Percentiles rank a stretch among this genome's conserved stretches.
Evolutionary conservation across 1,140 invertebrate species (phyloP).

Genomic region (Drosophila tropicalis): DNA sequence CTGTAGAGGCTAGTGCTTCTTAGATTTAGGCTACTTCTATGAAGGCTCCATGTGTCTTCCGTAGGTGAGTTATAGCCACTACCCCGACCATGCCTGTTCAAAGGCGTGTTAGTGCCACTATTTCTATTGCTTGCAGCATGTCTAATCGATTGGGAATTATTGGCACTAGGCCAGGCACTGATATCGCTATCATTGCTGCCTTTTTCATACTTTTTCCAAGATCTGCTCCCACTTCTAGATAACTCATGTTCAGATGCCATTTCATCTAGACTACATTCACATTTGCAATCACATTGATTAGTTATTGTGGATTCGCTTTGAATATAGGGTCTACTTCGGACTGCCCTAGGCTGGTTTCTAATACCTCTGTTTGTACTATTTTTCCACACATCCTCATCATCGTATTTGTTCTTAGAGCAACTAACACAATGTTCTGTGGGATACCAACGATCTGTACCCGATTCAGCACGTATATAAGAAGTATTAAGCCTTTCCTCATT

Average conservation of each 20-base stretch:
- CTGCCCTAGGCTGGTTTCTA: no score
- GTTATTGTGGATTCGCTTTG: not conserved
- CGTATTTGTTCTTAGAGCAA: not conserved
- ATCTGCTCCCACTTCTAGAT: not conserved
- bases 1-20: not conserved
- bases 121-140: not conserved
- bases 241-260: not conserved
- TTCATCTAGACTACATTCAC: not conserved
- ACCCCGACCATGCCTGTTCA: no score
- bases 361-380: not conserved
- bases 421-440: slow-evolving; percentile 11
- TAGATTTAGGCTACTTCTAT: no score
- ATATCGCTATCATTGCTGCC: not conserved
- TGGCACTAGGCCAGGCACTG: not conserved
- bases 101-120: no score
- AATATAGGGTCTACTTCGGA: not conserved
- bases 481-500: not conserved
- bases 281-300: not conserved
- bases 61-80: not conserved
- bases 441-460: slow-evolving; percentile 4
- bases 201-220: not conserved
- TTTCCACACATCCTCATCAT: slow-evolving; percentile 2
- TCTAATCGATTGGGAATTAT: not conserved
- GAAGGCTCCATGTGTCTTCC: not conserved
- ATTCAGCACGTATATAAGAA: not conserved